A percentile compares a stretch with the other conserved stretches of the same genome.
Evolutionary conservation across 2,113 vertebrate genomes (phyloP).

Genomic region (Tachuris rubrigastra): DNA sequence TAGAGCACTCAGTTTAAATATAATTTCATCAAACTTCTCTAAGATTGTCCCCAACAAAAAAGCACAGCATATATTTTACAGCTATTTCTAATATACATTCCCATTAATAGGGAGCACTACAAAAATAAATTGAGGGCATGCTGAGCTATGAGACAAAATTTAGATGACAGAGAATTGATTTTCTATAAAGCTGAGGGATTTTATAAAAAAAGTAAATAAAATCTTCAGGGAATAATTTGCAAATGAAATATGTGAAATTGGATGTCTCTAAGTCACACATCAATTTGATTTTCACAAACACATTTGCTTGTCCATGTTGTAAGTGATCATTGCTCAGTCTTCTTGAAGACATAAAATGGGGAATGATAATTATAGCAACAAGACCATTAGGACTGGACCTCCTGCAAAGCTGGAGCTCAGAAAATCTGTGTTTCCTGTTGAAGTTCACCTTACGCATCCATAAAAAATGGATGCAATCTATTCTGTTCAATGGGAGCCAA

Average conservation of each 20-base stretch:
- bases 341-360: constrained; percentile 35
- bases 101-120: constrained; percentile 32
- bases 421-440: background rate
- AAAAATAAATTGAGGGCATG: constrained; percentile 53
- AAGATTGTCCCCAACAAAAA: background rate
- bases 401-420: background rate
- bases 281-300: constrained; percentile 59
- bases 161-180: constrained; percentile 68
- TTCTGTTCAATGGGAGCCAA: background rate
- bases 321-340: constrained; percentile 28
- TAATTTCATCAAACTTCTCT: constrained; percentile 21
- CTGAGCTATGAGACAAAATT: constrained; percentile 51
- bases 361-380: constrained; percentile 20
- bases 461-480: background rate
- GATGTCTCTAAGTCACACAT: constrained; percentile 39
- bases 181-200: constrained; percentile 48
- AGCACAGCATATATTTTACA: background rate
- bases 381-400: background rate
- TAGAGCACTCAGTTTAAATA: background rate
- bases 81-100: constrained; percentile 16
- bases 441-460: background rate
- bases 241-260: constrained; percentile 56
- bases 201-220: constrained; percentile 62
- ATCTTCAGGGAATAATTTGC: constrained; percentile 49
- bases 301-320: constrained; percentile 29